phyloP scores from a whole-genome alignment of 1,140 invertebrate genomes.

The Aphaenogaster rudis region DNA sequence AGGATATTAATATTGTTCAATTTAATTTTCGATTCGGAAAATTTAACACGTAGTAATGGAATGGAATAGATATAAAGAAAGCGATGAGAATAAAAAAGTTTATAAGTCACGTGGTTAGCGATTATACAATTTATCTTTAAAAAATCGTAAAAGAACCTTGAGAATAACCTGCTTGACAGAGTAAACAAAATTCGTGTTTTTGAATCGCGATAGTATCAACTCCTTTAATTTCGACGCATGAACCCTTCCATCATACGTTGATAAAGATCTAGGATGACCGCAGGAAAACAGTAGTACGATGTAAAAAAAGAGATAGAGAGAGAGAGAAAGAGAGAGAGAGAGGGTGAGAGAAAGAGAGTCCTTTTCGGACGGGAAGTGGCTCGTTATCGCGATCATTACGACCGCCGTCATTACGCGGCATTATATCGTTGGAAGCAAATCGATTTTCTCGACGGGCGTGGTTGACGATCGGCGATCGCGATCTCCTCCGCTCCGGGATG shows the following conservation, averaged over 20 bases:
- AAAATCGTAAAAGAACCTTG: not conserved
- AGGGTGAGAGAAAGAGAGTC: conserved; percentile 1
- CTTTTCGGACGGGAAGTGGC: conserved; percentile 74
- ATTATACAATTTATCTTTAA: not conserved
- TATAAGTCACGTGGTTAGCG: not conserved
- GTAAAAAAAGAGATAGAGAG: not conserved
- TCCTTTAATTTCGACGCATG: not conserved
- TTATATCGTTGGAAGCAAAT: conserved; percentile 75
- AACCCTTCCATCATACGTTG: not conserved
- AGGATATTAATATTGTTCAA: conserved; percentile 2
- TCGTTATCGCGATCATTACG: conserved; percentile 76
- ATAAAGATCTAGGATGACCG: conserved; percentile 1
- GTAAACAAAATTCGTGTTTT: not conserved
- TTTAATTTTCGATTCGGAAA: not conserved
- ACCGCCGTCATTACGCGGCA: conserved; percentile 71
- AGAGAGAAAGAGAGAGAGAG: too few relatives aligned
- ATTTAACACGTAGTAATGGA: not conserved
- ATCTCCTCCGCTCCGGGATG: conserved; percentile 53
- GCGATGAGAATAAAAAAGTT: not conserved
- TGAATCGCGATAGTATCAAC: not conserved
- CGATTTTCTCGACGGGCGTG: conserved; percentile 74
- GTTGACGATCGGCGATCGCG: conserved; percentile 57
- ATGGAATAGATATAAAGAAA: not conserved
- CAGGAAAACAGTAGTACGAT: conserved; percentile 13
- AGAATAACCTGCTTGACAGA: not conserved